Conservation (phyloP, 2,797 vertebrate genomes). For the Platalea minor region DNA sequence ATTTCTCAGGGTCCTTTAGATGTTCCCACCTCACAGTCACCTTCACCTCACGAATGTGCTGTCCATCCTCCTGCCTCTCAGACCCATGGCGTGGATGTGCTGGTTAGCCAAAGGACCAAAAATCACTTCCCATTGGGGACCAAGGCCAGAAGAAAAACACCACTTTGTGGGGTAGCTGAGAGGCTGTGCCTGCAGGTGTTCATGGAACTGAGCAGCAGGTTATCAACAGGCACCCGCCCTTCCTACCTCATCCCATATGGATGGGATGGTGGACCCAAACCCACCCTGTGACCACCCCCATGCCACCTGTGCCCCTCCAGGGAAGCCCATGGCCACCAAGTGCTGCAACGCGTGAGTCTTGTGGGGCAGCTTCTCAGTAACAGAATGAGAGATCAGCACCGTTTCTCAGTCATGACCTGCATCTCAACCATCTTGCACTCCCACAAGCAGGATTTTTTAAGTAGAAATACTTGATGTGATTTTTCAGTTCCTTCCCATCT, state of each 20-base stretch:
- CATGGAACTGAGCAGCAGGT: background rate
- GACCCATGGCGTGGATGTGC: background rate
- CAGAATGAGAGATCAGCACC: background rate
- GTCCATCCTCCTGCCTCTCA: rapidly evolving
- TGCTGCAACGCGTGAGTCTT: rapidly evolving
- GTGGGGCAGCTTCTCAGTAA: background rate
- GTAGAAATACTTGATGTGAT: background rate
- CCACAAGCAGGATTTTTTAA: background rate
- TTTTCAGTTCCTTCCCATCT: background rate
- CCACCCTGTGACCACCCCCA: too few species aligned
- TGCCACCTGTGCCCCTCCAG: background rate
- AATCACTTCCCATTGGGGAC: rapidly evolving
- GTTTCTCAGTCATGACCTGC: background rate
- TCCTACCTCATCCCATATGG: background rate
- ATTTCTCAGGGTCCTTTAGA: background rate
- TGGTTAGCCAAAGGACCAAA: background rate
- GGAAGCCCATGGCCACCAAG: background rate
- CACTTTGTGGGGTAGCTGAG: background rate
- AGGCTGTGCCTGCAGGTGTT: background rate
- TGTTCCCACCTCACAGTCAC: background rate
- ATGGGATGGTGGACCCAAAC: background rate
- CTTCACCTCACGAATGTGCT: background rate
- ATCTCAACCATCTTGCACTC: background rate
- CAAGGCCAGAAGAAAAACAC: background rate
- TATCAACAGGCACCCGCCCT: background rate